These are phyloP conservation scores for Buphagus erythrorhynchus DNA, from an alignment of 2,797 vertebrate species.

Conservation along the genomic window DNA sequence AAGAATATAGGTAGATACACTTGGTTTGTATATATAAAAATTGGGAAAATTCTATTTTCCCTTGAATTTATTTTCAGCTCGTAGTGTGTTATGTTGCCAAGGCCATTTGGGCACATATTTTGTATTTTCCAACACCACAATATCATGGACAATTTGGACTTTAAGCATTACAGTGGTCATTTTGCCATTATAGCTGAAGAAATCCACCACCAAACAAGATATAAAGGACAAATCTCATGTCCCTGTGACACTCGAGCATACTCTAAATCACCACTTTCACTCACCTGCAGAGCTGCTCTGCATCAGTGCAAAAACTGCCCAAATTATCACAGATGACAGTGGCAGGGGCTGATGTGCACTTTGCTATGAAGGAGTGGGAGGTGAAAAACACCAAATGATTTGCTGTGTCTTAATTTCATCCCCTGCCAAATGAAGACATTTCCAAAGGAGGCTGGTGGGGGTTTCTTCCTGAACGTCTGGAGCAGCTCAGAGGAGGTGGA, in stretches of 20 bases:
- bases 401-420: neutral
- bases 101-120: neutral
- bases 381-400: neutral
- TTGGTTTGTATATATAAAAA: neutral
- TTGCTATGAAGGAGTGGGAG: neutral
- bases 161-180: neutral
- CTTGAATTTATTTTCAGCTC: neutral
- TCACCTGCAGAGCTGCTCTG: neutral
- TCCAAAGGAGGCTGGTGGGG: neutral
- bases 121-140: neutral
- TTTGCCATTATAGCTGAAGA: neutral
- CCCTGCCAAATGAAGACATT: neutral
- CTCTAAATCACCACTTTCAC: neutral
- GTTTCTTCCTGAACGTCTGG: neutral
- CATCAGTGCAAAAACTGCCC: neutral
- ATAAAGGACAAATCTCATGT: neutral
- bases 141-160: neutral
- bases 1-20: neutral
- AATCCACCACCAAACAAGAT: neutral
- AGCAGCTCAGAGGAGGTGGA: neutral
- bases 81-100: neutral
- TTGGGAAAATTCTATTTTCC: neutral
- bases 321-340: neutral
- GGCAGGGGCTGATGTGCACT: neutral
- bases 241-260: neutral